Evolutionary conservation across 2,113 vertebrate genomes (phyloP).

Genomic region (Hippoglossus stenolepis): DNA sequence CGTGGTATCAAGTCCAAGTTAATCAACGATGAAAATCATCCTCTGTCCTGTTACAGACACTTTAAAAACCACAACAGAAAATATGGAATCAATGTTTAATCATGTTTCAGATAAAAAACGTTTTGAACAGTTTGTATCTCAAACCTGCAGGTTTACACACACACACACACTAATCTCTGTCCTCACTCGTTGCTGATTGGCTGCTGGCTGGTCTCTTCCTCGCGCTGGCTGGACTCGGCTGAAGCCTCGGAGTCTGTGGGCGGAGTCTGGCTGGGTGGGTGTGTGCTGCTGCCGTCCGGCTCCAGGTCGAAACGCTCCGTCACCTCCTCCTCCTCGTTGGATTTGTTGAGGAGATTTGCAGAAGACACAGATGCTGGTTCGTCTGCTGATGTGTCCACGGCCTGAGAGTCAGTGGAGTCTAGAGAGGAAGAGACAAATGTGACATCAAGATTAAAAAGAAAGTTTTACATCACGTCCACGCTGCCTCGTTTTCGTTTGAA

Average conservation of each 20-base stretch:
- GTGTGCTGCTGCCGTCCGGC: slow-evolving; percentile 7
- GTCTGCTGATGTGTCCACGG: not conserved
- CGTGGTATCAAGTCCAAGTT: no score
- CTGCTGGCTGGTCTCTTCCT: not conserved
- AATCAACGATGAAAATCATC: no score
- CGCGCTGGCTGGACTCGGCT: not conserved
- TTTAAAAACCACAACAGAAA: not conserved
- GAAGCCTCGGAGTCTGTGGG: slow-evolving; percentile 22
- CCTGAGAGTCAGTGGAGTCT: slow-evolving; percentile 47
- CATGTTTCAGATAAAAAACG: not conserved
- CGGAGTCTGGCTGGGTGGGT: not conserved
- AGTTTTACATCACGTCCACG: no score
- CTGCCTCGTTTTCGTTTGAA: no score
- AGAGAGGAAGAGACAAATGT: not conserved
- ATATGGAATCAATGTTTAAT: slow-evolving; percentile 1
- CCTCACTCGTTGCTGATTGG: slow-evolving; percentile 8
- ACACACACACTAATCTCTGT: not conserved
- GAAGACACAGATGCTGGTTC: slow-evolving; percentile 39
- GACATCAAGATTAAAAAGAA: not conserved
- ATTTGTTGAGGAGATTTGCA: not conserved
- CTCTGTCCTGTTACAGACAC: no score
- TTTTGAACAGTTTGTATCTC: no score
- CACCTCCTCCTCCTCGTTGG: not conserved
- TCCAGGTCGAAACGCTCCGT: slow-evolving; percentile 4
- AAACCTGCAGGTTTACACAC: no score